Conservation (phyloP, 2,797 vertebrate genomes). For the Tachyglossus aculeatus region DNA sequence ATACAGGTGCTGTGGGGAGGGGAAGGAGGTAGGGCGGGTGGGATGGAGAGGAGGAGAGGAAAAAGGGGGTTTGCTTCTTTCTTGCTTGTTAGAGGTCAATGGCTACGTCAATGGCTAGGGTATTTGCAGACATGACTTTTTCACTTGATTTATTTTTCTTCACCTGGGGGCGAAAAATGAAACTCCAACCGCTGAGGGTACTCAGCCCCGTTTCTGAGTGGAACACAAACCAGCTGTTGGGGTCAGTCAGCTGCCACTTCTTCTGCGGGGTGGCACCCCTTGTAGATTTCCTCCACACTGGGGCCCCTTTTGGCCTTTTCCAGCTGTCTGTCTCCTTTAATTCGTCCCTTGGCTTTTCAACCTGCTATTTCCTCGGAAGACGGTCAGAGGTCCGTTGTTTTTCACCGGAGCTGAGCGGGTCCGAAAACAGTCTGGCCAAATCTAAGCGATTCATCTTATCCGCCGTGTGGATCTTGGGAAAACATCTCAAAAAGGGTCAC, state of each 20-base stretch:
- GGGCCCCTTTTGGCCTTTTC: constrained; percentile 34
- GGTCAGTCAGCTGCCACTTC: constrained; percentile 28
- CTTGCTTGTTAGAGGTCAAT: no score
- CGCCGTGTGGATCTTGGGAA: no score
- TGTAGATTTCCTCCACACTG: constrained; percentile 29
- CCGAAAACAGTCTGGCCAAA: constrained; percentile 28
- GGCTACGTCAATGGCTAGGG: no score
- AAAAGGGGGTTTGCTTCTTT: no score
- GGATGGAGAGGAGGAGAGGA: no score
- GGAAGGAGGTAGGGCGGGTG: no score
- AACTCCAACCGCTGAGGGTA: constrained; percentile 20
- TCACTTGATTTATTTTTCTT: no score
- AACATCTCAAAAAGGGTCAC: neutral
- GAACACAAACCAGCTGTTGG: constrained; percentile 52
- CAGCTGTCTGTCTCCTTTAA: constrained; percentile 46
- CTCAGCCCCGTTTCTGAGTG: constrained; percentile 33
- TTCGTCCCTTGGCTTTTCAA: constrained; percentile 42
- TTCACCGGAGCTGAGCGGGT: neutral
- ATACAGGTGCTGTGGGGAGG: no score
- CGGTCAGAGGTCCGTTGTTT: constrained; percentile 1
- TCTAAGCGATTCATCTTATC: constrained; percentile 27
- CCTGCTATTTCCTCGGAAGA: constrained; percentile 46
- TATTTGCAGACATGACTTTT: no score
- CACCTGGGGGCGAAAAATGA: constrained; percentile 7
- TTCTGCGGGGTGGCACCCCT: constrained; percentile 47